These are phyloP conservation scores for Clivina fossor DNA, from an alignment of 2,888 invertebrate genomes.

Conservation along the genomic window DNA sequence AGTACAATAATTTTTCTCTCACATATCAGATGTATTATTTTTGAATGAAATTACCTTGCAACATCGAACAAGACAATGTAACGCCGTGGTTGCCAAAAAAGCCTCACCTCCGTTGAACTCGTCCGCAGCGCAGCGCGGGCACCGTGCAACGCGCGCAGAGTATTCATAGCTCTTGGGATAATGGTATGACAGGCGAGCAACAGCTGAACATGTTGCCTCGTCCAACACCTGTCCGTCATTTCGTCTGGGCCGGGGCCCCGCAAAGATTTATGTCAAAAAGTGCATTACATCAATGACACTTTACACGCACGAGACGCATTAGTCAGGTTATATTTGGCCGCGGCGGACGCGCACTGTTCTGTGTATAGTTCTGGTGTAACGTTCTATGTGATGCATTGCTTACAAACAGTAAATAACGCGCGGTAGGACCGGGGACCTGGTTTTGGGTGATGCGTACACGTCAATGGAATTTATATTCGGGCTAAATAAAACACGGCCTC, in stretches of 20 bases:
- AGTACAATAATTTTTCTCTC: no score
- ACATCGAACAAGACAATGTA: neutral
- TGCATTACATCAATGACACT: constrained; percentile 43
- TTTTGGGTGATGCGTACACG: constrained; percentile 28
- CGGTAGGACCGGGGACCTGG: no score
- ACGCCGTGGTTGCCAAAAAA: neutral
- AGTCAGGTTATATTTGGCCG: constrained; percentile 38
- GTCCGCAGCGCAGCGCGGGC: constrained; percentile 1
- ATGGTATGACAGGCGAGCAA: neutral
- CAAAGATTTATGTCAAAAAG: constrained; percentile 42
- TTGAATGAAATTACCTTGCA: no score
- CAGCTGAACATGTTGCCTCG: constrained; percentile 18
- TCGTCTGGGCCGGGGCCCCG: constrained; percentile 40
- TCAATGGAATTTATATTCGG: constrained; percentile 31
- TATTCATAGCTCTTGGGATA: neutral
- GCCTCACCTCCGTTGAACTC: neutral
- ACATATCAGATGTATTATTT: no score
- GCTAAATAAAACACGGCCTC: constrained; percentile 12
- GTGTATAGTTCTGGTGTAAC: no score
- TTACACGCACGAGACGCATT: constrained; percentile 42
- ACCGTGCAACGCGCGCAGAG: neutral
- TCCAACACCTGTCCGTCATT: constrained; percentile 44
- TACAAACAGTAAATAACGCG: constrained; percentile 30
- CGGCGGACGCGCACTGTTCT: constrained; percentile 14
- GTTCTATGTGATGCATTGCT: constrained; percentile 32